Evolutionary conservation across 2,888 invertebrate species (phyloP), one percentile per base, ranked within the genome.

Genomic region (Isoperla grammatica): DNA sequence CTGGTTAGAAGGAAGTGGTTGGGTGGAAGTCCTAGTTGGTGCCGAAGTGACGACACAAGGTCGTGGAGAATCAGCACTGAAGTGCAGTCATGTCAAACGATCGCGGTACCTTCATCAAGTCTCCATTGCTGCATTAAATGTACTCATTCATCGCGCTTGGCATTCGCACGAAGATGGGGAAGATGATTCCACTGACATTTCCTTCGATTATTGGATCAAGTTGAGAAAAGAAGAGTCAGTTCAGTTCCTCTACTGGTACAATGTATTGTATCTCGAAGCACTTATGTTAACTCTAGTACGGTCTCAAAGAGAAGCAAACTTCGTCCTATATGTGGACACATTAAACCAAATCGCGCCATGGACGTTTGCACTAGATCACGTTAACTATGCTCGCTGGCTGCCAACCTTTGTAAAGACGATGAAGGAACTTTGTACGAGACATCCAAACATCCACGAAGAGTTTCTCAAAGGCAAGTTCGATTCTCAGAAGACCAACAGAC

Each of bases 1-100:
- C 39, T 59, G 62, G 43, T 57, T 70, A 6, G 43, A 66, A 20
- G 66, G 60, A 20, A 67, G 65, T 63, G 70, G 69, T 1, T 70
- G 69, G 69, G 64, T 64, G 29, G 13, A 29, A 6, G 63, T 62
- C 3, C 17, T 69, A 8, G 57, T 43, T 20, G 49, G 65, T 23
- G 66, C 70, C 12, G 63, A 57, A 8, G 62, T 69, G 43, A 63
- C 67, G n/a, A 46, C 65, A 9, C 17, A 65, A 45, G 69, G 68
- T 1, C 64, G 61, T 46, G 66, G 66, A 2, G 66, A 69, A 12
- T 65, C 64, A 15, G 23, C 59, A 19, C 12, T 63, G 23, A 40
- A 19, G 4, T 50, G 23, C 15, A 49, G 46, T 29, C 62, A 62
- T 48, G 48, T 62, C 19, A 61, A 55, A n/a, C 45, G 53, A 56